phyloP scores from a whole-genome alignment of 2,113 vertebrate species.

The Festucalex cinctus region DNA sequence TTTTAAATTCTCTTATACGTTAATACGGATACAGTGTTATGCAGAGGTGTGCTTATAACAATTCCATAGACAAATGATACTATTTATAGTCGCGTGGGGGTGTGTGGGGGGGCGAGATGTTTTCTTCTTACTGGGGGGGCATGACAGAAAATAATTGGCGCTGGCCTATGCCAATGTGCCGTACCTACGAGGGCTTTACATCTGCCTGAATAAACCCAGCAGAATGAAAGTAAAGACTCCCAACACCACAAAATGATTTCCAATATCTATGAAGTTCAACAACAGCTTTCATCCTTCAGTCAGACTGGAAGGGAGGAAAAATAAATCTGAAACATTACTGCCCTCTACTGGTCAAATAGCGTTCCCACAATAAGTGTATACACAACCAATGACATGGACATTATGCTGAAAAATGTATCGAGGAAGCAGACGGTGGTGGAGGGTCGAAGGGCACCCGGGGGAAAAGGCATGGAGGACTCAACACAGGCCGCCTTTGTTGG shows the following conservation, averaged over 20 bases:
- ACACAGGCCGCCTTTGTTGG: slow-evolving; percentile 57
- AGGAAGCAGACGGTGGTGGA: background rate
- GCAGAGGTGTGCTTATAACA: no score
- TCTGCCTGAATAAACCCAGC: background rate
- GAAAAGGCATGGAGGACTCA: slow-evolving; percentile 39
- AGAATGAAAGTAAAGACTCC: background rate
- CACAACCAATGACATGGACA: background rate
- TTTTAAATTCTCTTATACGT: no score
- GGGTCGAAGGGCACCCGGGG: slow-evolving; percentile 24
- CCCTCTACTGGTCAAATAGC: slow-evolving; percentile 57
- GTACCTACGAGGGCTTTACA: slow-evolving; percentile 22
- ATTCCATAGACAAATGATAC: no score
- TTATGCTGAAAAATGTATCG: background rate
- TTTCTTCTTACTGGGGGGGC: no score
- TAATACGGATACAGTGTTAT: no score
- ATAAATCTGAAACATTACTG: slow-evolving; percentile 20
- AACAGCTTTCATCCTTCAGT: background rate
- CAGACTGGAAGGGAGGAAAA: background rate
- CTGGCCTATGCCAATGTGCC: no score
- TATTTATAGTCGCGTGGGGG: no score
- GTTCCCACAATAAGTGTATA: slow-evolving; percentile 14
- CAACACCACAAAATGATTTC: background rate
- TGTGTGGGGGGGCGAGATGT: no score
- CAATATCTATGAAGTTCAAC: background rate
- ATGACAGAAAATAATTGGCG: no score